Conservation (phyloP, 2,888 invertebrate genomes). For the Drosophila nr. perissopoda region DNA sequence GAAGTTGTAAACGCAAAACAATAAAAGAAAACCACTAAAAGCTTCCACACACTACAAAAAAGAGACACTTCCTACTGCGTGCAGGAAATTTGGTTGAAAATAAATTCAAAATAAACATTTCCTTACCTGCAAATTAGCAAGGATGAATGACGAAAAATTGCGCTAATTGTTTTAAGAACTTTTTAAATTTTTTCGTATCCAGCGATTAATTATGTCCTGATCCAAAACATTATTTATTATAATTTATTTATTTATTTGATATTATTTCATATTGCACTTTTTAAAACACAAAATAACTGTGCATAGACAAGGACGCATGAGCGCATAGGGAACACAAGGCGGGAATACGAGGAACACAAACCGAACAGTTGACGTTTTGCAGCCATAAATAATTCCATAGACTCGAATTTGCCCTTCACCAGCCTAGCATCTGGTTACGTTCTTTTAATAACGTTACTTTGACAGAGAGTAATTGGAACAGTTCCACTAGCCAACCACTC, state of each 20-base stretch:
- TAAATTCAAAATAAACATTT: neutral
- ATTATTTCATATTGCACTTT: neutral
- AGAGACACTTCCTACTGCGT: neutral
- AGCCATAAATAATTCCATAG: conserved; percentile 42
- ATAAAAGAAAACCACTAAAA: neutral
- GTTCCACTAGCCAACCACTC: neutral
- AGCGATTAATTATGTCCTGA: neutral
- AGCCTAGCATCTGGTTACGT: conserved; percentile 28
- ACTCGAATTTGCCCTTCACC: conserved; percentile 4
- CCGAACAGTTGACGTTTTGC: conserved; percentile 15
- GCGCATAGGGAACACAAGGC: conserved; percentile 9
- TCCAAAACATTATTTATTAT: neutral
- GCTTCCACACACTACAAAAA: neutral
- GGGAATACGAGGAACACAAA: conserved; percentile 13
- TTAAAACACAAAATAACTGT: conserved; percentile 10
- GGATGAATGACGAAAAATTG: neutral
- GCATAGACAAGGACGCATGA: conserved; percentile 4
- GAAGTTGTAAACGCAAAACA: neutral
- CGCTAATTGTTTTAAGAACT: neutral
- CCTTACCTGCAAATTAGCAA: neutral
- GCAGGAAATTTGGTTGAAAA: neutral
- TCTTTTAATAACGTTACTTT: conserved; percentile 1
- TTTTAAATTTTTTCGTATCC: neutral
- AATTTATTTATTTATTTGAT: neutral
- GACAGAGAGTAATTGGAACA: neutral